Evolutionary conservation across 2,113 vertebrate genomes (phyloP).

Genomic region (Excalfactoria chinensis): DNA sequence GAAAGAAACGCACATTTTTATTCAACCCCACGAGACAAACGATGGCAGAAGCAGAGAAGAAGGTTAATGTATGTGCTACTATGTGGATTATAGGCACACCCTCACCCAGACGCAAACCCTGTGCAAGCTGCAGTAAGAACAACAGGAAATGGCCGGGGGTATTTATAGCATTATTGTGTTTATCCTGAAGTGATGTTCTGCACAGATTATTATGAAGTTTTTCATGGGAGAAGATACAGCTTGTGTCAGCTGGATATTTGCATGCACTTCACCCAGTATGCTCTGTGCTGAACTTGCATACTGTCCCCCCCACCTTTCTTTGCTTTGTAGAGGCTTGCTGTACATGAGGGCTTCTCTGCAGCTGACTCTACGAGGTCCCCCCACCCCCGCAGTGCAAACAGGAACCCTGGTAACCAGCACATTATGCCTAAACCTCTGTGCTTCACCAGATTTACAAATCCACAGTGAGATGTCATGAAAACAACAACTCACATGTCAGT

Average conservation of each 20-base stretch:
- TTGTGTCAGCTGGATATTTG: constrained; percentile 56
- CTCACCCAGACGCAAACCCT: constrained; percentile 66
- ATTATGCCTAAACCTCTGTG: neutral
- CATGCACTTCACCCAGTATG: neutral
- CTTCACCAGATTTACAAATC: neutral
- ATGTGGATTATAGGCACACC: constrained; percentile 71
- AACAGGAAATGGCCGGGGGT: constrained; percentile 80
- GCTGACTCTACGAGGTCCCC: neutral
- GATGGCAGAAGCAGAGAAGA: constrained; percentile 15
- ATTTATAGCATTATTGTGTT: constrained; percentile 80
- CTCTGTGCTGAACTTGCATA: neutral
- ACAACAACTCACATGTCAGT: accelerated
- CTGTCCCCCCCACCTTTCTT: neutral
- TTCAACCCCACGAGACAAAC: neutral
- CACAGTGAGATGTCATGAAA: neutral
- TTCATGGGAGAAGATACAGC: constrained; percentile 57
- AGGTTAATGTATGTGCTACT: constrained; percentile 49
- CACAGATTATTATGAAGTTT: constrained; percentile 69
- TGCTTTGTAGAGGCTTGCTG: neutral
- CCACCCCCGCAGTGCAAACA: accelerated
- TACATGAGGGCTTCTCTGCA: neutral
- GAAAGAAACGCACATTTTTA: neutral
- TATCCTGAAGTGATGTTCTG: constrained; percentile 79
- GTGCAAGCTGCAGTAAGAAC: constrained; percentile 72
- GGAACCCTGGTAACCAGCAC: neutral